Evolutionary conservation across 2,113 vertebrate genomes (phyloP), one percentile per base, ranked within the genome.

Genomic region (Amia ocellicauda): DNA sequence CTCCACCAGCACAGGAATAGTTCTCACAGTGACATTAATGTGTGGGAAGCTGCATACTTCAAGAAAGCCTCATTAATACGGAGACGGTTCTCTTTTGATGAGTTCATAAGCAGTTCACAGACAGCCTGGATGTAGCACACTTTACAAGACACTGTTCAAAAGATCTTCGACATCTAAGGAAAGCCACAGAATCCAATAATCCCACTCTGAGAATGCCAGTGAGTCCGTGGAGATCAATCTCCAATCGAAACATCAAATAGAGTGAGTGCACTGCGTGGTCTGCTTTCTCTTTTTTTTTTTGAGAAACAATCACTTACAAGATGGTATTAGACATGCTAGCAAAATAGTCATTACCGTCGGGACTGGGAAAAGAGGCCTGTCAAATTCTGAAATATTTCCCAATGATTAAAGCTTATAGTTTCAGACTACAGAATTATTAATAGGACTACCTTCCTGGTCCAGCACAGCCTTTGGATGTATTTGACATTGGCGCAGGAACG

Each of bases 171-270:
- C 93, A 97, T 98, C 95, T 97, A 92, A 96, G 92, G 78, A 93
- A 93, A 97, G 93, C 92, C 91, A 87, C 92, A 86, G 85, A 96
- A 98, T 96, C 94, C 96, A 95, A 96, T 99, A 98, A 99, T 96
- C 95, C 93, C 84, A 88, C 93, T 96, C 95, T 97, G 92, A 94
- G 93, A 93, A 95, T 91, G 90, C 86, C 85, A 85, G 94, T 91
- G 90, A 91, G 93, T 96, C 92, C 91, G 89, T 77, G 69, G 84
- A 94, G 93, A 98, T 97, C 97, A 95, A 96, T 98, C 92, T 93
- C 87, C 87, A 92, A 95, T 95, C 94, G 92, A 94, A 96, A 93
- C 94, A 96, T 96, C 94, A 94, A 96, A 95, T 95, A 93, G 91
- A 93, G 91, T 80, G 83, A 87, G 85, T 86, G 89, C 84, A 78